Percentiles rank a stretch among this genome's conserved stretches.
Evolutionary conservation across 2,113 vertebrate genomes (phyloP).

Genomic region (Otis tarda): DNA sequence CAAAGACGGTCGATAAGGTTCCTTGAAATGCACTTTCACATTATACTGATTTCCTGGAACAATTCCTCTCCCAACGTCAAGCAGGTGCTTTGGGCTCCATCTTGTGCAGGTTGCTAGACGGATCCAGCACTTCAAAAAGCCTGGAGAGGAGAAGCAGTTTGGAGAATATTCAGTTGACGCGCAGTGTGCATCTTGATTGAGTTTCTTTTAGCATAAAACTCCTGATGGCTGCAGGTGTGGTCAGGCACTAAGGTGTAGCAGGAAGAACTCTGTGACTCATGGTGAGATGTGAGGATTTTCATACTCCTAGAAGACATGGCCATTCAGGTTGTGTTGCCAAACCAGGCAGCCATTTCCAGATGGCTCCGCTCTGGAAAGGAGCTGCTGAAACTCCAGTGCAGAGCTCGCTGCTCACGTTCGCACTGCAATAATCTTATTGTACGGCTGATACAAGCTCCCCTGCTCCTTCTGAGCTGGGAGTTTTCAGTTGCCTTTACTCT

Average conservation of each 20-base stretch:
- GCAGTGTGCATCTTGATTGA: too few species aligned
- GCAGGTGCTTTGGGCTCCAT: background rate
- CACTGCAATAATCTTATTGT: rapidly evolving
- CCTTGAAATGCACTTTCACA: background rate
- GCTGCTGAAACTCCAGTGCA: background rate
- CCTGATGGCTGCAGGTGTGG: background rate
- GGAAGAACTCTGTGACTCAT: rapidly evolving
- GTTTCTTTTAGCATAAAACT: background rate
- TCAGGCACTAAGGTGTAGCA: background rate
- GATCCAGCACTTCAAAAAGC: background rate
- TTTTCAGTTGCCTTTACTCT: background rate
- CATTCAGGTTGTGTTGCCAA: background rate
- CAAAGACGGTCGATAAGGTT: background rate
- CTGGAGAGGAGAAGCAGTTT: background rate
- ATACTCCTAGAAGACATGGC: rapidly evolving
- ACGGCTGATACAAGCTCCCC: background rate
- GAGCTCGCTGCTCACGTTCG: rapidly evolving
- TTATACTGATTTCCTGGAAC: background rate
- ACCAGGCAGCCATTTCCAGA: background rate
- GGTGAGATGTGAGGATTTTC: background rate
- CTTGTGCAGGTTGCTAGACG: background rate
- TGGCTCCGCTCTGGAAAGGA: background rate
- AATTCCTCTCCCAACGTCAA: background rate
- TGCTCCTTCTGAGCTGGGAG: background rate
- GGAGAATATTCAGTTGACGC: rapidly evolving